Base-by-base conservation (phyloP, 2,888 invertebrate genomes). In the Patella depressa region DNA sequence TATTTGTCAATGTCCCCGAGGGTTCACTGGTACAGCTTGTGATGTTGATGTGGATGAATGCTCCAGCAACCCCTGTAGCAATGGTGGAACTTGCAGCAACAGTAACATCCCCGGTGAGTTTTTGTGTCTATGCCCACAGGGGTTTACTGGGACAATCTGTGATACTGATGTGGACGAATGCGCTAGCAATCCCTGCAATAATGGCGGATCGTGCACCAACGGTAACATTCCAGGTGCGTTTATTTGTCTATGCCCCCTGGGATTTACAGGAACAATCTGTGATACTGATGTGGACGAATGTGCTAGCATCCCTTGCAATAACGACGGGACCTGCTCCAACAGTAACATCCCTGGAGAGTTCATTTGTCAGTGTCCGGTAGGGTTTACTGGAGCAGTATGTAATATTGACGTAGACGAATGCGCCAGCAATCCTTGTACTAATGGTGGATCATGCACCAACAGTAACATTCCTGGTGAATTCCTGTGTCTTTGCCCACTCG, bases 271-370 rank as follows among this genome's bases (percentile, higher is more conserved):
- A 29, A 53, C 45, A 69, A 54, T 71, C 14, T 98, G 98, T 89
- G 95, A 90, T 76, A 95, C 96, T 84, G 97, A 98, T 88, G 97
- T 96, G 0, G 97, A 98, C 89, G 98, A 98, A 88, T 98, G 98
- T 88, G 97, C 78, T 19, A 86, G 88, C 7, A 80, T 24, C 65
- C 75, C 75, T 5, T 75, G 75, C 19, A 59, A 45, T 5, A 75
- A 59, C 15, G 70, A 70, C 2, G 98, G 97, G 45, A 75, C 59
- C 0, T 75, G 75, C 34, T 14, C 53, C 2, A 69, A 75, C 55
- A 29, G 69, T 3, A 19, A 53, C 5, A 72, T 72, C 7, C 75
- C 77, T 14, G 78, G 82, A 5, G 55, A 57, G 14, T 85, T 81
- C 72, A 17, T 78, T 14, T 97, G 97, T 92, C 55, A 76, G 29